A percentile compares a stretch with the other conserved stretches of the same genome.
These are phyloP conservation scores for Synanthedon andrenaeformis DNA, from an alignment of 2,888 invertebrate genomes.

Conservation along the genomic window DNA sequence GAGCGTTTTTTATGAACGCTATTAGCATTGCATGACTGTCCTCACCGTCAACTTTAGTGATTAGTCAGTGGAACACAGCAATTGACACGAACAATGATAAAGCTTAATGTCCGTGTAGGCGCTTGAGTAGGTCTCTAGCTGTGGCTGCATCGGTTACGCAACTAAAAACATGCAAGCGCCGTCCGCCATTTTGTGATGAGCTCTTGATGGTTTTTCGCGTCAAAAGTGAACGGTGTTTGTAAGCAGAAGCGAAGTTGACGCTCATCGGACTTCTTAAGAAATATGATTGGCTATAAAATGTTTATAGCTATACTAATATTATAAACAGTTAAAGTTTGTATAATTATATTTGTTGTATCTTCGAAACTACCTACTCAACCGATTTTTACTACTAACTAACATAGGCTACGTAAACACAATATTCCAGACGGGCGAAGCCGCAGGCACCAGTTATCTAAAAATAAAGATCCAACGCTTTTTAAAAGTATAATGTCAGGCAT, in stretches of 20 bases:
- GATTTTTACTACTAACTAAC: too few species aligned
- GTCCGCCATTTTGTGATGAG: slow-evolving; percentile 57
- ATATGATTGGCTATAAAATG: too few species aligned
- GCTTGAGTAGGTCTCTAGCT: slow-evolving; percentile 23
- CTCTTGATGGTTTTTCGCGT: slow-evolving; percentile 43
- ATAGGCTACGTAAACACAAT: too few species aligned
- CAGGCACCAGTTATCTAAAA: too few species aligned
- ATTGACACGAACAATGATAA: slow-evolving; percentile 50
- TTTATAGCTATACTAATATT: too few species aligned
- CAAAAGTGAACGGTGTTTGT: slow-evolving; percentile 43
- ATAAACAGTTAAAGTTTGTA: too few species aligned
- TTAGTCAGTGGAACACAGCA: slow-evolving; percentile 45
- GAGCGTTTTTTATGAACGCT: slow-evolving; percentile 25
- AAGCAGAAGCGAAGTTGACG: slow-evolving; percentile 5
- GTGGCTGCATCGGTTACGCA: slow-evolving; percentile 29
- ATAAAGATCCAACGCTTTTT: too few species aligned
- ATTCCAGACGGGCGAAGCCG: too few species aligned
- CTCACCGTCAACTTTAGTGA: slow-evolving; percentile 24
- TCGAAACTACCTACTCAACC: too few species aligned
- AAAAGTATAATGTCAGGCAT: too few species aligned
- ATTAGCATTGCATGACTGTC: slow-evolving; percentile 27
- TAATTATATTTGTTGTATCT: too few species aligned
- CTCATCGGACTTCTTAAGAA: too few species aligned
- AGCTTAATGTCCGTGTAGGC: slow-evolving; percentile 31
- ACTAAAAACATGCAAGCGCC: slow-evolving; percentile 20